Evolutionary conservation across 2,113 vertebrate genomes (phyloP), one percentile per base, ranked within the genome.

Genomic region (Dasypus novemcinctus): DNA sequence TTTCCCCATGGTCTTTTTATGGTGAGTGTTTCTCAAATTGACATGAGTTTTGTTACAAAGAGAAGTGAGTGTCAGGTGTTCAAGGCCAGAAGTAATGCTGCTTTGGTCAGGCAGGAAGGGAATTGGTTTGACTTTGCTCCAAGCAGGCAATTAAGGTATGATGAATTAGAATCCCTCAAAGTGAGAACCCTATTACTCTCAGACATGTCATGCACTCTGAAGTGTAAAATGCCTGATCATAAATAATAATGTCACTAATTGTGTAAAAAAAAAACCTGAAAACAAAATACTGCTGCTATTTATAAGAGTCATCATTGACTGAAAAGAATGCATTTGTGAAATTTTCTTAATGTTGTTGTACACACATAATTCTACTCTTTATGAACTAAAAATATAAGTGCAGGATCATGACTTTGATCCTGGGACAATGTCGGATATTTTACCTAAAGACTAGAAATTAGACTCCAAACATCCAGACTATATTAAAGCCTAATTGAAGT

Each of bases 41-140:
- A 83, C 43, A 82, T 49, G 46, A 46, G 14, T 78, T 78, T 96
- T 94, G 33, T 95, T 96, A 94, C 75, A 94, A 91, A 97, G 0
- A 64, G 57, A 96, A 96, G 81, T 80, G 69, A 96, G 92, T 95
- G 92, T 94, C 97, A 97, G 89, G 71, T 96, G 95, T 97, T 96
- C 93, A 96, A 97, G 97, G 97, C 96, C 4, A 0, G 96, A 1
- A 1, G 63, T 74, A 97, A 94, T 38, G 38, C 31, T 91, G 31
- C 94, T 96, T 96, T 96, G 89, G 97, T 97, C 98, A 98, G 92
- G 97, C 94, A 96, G 96, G 87, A 97, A 97, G 94, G 96, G 92
- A 98, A 98, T 97, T 98, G 97, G 92, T 94, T 98, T 98, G 98
- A 97, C 97, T 98, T 98, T 97, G 84, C 97, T 98, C 98, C 98